Percentiles rank a stretch among this genome's conserved stretches.
phyloP scores from a whole-genome alignment of 1,140 invertebrate species.

The Ceratosolen fusciceps region DNA sequence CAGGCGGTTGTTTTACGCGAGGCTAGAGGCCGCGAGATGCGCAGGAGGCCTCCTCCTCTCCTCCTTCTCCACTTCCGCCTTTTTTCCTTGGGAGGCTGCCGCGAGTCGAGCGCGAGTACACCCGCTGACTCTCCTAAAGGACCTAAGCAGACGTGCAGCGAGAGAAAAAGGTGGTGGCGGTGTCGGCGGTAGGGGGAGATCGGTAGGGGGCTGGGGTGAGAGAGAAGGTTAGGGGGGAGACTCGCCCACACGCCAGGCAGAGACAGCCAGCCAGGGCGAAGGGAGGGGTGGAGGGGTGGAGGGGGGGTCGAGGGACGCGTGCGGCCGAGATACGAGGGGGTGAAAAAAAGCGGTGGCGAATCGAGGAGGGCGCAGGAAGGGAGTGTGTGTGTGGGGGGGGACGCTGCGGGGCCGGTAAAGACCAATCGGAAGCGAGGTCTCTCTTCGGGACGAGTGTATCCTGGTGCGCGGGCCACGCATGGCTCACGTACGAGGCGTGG shows the following conservation, averaged over 20 bases:
- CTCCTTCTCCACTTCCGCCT: neutral
- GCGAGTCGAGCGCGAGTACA: no score
- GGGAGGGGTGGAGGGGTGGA: neutral
- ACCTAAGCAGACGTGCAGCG: neutral
- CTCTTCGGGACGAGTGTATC: conserved; percentile 59
- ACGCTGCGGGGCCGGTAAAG: conserved; percentile 56
- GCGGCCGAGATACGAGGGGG: neutral
- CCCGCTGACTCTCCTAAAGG: no score
- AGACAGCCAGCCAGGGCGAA: no score
- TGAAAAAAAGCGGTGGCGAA: conserved; percentile 10
- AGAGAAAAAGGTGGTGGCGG: conserved; percentile 30
- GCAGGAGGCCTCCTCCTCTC: neutral
- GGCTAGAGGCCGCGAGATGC: neutral
- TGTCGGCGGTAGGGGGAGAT: neutral
- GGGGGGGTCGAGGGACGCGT: neutral
- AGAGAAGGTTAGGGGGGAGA: neutral
- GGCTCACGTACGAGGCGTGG: conserved; percentile 67
- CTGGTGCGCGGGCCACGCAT: conserved; percentile 50
- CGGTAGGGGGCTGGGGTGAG: neutral
- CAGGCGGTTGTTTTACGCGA: neutral
- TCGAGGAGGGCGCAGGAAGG: conserved; percentile 20
- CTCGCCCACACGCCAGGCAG: neutral
- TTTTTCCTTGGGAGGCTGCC: neutral
- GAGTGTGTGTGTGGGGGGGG: no score
- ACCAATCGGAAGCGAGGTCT: conserved; percentile 70